Evolutionary conservation across 1,140 invertebrate genomes (phyloP).

Genomic region (Drosophila repletoides): DNA sequence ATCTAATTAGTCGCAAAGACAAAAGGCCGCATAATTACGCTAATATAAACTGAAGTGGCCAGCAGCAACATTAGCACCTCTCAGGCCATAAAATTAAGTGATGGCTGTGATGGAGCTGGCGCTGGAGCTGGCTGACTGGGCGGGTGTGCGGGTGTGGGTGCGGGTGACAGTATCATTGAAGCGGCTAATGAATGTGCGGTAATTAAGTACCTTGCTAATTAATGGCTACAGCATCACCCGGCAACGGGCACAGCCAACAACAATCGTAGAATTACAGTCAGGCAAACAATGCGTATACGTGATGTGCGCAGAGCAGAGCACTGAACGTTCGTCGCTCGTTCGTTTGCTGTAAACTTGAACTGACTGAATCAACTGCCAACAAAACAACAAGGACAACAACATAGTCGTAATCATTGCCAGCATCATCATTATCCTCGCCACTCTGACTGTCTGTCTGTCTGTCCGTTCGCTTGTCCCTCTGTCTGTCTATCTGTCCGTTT

Average conservation of each 20-base stretch:
- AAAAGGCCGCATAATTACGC: constrained; percentile 74
- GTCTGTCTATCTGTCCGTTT: constrained; percentile 20
- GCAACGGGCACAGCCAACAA: constrained; percentile 46
- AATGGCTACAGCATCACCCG: constrained; percentile 75
- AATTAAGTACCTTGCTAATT: constrained; percentile 83
- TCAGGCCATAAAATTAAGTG: constrained; percentile 57
- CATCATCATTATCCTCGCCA: constrained; percentile 50
- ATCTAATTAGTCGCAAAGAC: constrained; percentile 74
- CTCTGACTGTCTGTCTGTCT: constrained; percentile 16
- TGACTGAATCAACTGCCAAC: constrained; percentile 30
- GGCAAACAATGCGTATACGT: constrained; percentile 68
- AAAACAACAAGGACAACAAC: constrained; percentile 25
- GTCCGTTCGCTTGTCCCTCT: neutral
- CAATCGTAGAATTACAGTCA: constrained; percentile 54
- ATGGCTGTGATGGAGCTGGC: neutral
- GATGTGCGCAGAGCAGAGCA: constrained; percentile 26
- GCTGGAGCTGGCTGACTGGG: neutral
- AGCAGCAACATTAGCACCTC: constrained; percentile 61
- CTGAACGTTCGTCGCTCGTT: too few species aligned
- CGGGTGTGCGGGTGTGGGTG: constrained; percentile 14
- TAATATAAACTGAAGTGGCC: constrained; percentile 49
- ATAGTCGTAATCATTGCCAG: constrained; percentile 67
- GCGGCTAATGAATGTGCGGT: constrained; percentile 82
- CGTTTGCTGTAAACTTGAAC: constrained; percentile 31
- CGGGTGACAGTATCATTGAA: constrained; percentile 62